Evolutionary conservation across 2,797 vertebrate genomes (phyloP).

Genomic region (Spea hammondii): DNA sequence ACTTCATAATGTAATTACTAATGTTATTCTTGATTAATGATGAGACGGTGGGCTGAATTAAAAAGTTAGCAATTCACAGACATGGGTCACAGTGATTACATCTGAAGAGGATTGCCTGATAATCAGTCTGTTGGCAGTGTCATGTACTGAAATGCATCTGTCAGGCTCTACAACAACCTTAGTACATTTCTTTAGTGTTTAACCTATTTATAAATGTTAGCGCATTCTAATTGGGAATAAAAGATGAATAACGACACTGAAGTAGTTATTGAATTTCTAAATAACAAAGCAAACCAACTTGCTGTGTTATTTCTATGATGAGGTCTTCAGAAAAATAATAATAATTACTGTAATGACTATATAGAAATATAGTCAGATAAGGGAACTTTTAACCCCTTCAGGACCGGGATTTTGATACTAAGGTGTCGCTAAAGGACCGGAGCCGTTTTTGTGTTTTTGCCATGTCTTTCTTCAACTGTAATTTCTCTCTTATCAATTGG

Average conservation of each 20-base stretch:
- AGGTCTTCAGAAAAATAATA: background rate
- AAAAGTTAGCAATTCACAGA: conserved; percentile 51
- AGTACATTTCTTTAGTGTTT: conserved; percentile 31
- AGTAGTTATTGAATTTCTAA: conserved; percentile 10
- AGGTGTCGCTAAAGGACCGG: no score
- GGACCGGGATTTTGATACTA: no score
- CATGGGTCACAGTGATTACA: conserved; percentile 46
- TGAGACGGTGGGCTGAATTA: conserved; percentile 44
- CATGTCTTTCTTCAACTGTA: no score
- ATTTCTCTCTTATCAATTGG: no score
- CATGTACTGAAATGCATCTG: conserved; percentile 46
- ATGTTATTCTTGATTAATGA: conserved; percentile 45
- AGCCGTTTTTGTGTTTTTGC: no score
- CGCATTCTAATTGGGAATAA: conserved; percentile 18
- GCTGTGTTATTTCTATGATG: background rate
- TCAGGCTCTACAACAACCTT: conserved; percentile 33
- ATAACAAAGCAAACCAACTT: conserved; percentile 4
- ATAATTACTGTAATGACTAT: no score
- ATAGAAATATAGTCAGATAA: no score
- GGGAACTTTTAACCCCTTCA: no score
- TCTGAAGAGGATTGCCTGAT: conserved; percentile 52
- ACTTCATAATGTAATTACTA: conserved; percentile 47
- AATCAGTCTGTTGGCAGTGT: conserved; percentile 46
- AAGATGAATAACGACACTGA: conserved; percentile 32
- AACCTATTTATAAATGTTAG: conserved; percentile 47